These are phyloP conservation scores for Cariama cristata DNA, from an alignment of 2,113 vertebrate genomes.

Conservation along the genomic window DNA sequence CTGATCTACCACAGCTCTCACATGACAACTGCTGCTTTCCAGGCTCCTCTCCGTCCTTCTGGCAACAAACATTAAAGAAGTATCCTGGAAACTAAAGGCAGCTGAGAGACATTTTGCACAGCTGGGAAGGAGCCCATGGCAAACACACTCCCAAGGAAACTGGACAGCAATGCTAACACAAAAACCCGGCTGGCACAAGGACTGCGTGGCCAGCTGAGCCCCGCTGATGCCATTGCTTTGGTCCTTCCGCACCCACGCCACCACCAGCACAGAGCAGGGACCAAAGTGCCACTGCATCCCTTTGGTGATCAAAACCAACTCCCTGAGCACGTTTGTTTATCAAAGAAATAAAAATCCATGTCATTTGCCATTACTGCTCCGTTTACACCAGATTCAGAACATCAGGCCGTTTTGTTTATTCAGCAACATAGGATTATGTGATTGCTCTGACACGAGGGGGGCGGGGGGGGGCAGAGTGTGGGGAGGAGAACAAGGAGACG, in stretches of 20 bases:
- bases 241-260: neutral
- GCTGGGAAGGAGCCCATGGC: constrained; percentile 1
- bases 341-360: neutral
- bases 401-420: constrained; percentile 29
- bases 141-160: neutral
- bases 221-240: neutral
- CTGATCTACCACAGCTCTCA: neutral
- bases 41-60: neutral
- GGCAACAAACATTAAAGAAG: constrained; percentile 17
- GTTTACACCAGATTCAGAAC: neutral
- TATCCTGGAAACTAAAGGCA: constrained; percentile 27
- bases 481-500: neutral
- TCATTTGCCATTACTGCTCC: neutral
- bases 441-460: rapidly evolving
- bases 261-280: neutral
- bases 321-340: neutral
- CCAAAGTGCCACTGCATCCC: neutral
- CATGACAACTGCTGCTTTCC: constrained; percentile 22
- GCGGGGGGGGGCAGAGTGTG: rapidly evolving
- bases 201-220: neutral
- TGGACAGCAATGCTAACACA: neutral
- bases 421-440: constrained; percentile 4
- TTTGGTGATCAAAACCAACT: neutral
- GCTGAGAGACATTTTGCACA: neutral
- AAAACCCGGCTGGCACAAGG: neutral